phyloP scores from a whole-genome alignment of 2,888 invertebrate species.

The Sminthurinus aureus region DNA sequence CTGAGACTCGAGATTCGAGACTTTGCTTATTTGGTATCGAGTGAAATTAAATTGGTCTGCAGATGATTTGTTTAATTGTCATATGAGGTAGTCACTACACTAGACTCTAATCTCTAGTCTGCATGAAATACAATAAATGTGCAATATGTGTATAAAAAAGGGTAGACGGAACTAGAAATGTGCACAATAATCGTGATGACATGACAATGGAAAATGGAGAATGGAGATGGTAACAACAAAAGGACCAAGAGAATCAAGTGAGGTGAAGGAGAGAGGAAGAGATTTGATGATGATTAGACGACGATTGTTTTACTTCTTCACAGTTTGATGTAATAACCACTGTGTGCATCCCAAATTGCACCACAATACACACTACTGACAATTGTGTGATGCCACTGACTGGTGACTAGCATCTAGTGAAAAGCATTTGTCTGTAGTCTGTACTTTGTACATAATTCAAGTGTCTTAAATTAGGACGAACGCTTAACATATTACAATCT shows the following conservation, averaged over 20 bases:
- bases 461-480: no score
- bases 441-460: no score
- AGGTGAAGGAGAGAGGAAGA: background rate
- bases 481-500: no score
- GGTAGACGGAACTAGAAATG: background rate
- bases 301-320: constrained; percentile 12
- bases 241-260: background rate
- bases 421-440: no score
- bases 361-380: background rate
- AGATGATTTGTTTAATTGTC: background rate
- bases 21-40: background rate
- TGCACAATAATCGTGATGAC: background rate
- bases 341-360: background rate
- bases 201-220: background rate
- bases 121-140: background rate
- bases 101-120: no score
- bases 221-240: background rate
- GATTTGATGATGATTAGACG: constrained; percentile 8
- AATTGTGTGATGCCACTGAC: no score
- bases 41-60: background rate
- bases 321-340: background rate
- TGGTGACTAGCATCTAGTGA: no score
- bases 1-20: background rate
- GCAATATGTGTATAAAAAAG: no score
- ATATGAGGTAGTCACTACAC: background rate